These are phyloP conservation scores for Lacerta bilineata DNA, from an alignment of 2,797 vertebrate genomes.

Conservation along the genomic window DNA sequence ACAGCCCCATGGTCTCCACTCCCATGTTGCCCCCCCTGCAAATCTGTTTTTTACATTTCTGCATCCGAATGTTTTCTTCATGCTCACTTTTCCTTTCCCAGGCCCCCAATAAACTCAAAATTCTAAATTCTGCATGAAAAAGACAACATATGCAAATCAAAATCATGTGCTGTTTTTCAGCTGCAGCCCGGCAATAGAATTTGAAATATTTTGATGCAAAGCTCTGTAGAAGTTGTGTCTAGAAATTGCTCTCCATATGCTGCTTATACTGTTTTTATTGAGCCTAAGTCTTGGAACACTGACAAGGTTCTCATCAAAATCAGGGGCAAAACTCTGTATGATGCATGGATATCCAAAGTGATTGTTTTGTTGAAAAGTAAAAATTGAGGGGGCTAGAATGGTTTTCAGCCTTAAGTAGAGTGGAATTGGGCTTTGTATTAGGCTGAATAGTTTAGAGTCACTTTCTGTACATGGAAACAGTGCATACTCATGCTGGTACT, in stretches of 20 bases:
- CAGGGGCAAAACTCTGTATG: constrained; percentile 32
- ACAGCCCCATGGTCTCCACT: background rate
- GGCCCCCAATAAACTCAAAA: background rate
- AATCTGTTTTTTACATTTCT: background rate
- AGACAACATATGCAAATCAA: background rate
- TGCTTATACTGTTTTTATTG: background rate
- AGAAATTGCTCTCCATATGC: background rate
- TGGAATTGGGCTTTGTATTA: background rate
- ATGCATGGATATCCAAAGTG: constrained; percentile 9
- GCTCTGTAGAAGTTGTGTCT: background rate
- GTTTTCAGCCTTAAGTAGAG: background rate
- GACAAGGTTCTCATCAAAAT: constrained; percentile 32
- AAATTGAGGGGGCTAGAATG: background rate
- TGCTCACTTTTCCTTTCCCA: too few species aligned
- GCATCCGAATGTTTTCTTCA: background rate
- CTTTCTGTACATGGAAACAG: background rate
- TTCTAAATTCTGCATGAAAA: background rate
- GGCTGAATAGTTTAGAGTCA: background rate
- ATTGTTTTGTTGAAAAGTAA: constrained; percentile 14
- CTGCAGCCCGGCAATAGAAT: background rate
- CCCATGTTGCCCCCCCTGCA: background rate
- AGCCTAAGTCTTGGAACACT: constrained; percentile 17
- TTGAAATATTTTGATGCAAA: background rate
- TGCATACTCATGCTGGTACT: background rate
- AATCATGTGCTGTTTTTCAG: background rate